A percentile compares a stretch with the other conserved stretches of the same genome.
phyloP scores from a whole-genome alignment of 1,140 invertebrate species.

The Aphelenchoides avenae region DNA sequence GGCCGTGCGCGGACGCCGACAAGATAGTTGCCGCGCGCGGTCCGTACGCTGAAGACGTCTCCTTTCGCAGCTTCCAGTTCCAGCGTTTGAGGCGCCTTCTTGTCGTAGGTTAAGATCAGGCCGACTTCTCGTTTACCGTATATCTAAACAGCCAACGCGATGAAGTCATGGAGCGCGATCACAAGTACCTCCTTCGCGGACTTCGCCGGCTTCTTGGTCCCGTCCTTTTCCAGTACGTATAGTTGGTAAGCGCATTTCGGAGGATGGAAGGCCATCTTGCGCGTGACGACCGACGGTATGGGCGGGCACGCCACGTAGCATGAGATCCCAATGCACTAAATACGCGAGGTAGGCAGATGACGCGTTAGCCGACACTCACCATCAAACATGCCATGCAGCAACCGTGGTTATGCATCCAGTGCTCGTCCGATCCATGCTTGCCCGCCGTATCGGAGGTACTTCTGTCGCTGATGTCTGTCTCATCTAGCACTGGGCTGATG shows the following conservation, averaged over 20 bases:
- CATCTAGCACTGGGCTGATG: no score
- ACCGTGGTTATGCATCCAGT: no score
- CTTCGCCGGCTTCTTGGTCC: neutral
- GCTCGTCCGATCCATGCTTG: no score
- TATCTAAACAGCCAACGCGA: conserved; percentile 6
- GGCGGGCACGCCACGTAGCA: conserved; percentile 29
- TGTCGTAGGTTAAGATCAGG: conserved; percentile 1
- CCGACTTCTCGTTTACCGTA: conserved; percentile 16
- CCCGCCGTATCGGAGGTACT: no score
- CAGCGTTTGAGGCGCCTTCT: neutral
- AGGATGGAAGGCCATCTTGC: conserved; percentile 26
- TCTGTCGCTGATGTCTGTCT: no score
- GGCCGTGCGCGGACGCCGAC: no score
- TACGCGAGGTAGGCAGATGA: no score
- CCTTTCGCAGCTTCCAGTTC: neutral
- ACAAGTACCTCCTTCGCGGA: conserved; percentile 16
- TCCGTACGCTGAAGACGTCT: conserved; percentile 4
- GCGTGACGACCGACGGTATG: conserved; percentile 3
- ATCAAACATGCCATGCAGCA: no score
- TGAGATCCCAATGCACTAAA: conserved; percentile 16
- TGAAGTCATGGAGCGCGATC: neutral
- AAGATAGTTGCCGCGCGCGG: no score
- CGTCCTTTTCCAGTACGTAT: neutral
- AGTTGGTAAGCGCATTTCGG: conserved; percentile 16
- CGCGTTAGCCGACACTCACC: no score